A percentile compares a stretch with the other conserved stretches of the same genome.
Conservation (phyloP, 2,113 vertebrate species). For the Poeciliopsis turrubarensis region DNA sequence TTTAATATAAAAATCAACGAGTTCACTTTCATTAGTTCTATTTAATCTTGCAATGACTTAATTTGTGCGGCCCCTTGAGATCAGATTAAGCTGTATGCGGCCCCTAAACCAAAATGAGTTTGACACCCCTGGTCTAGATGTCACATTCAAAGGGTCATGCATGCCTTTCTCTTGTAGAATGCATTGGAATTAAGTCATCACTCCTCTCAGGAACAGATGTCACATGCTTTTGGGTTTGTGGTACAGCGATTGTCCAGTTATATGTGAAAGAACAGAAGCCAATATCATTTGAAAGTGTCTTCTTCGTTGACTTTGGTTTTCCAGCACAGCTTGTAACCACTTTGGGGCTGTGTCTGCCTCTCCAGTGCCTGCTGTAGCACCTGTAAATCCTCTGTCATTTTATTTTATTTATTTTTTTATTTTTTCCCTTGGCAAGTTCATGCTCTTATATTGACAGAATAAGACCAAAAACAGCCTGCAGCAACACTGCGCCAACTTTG, state of each 20-base stretch:
- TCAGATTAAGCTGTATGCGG: too few relatives aligned
- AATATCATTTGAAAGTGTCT: constrained; percentile 2
- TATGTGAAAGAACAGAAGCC: neutral
- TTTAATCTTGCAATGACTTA: too few relatives aligned
- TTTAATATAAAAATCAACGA: too few relatives aligned
- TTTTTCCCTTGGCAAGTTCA: neutral
- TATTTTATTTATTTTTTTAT: neutral
- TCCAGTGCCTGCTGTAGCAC: neutral
- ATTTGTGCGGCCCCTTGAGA: too few relatives aligned
- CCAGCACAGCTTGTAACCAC: neutral
- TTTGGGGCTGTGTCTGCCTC: neutral
- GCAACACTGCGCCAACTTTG: too few relatives aligned
- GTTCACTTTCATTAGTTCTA: too few relatives aligned
- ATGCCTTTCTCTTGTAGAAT: too few relatives aligned
- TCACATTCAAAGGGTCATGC: neutral
- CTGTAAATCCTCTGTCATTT: constrained; percentile 3
- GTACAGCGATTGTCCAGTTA: neutral
- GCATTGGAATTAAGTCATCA: too few relatives aligned
- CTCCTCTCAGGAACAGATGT: too few relatives aligned
- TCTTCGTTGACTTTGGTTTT: neutral
- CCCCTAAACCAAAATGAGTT: too few relatives aligned
- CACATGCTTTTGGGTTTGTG: neutral
- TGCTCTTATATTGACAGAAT: neutral
- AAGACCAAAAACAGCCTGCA: too few relatives aligned
- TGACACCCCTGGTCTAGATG: too few relatives aligned